phyloP scores from a whole-genome alignment of 2,888 invertebrate genomes.

The Amiota communis region DNA sequence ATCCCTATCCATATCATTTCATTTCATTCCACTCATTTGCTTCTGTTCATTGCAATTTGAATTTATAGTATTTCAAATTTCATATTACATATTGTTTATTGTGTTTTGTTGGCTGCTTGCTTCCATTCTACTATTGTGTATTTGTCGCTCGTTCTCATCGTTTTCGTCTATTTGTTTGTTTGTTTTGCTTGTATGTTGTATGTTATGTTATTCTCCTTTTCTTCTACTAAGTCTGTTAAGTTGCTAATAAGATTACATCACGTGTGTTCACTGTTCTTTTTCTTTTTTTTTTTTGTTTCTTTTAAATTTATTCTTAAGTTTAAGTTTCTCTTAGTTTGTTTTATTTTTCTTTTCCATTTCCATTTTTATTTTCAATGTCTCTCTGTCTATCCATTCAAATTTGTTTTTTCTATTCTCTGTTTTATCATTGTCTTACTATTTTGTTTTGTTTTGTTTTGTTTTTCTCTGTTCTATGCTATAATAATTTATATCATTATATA shows the following conservation, averaged over 20 bases:
- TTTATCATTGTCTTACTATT: no score
- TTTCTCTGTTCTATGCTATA: neutral
- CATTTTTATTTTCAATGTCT: neutral
- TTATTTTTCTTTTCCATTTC: neutral
- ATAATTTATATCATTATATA: neutral
- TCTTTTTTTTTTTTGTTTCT: no score
- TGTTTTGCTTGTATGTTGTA: conserved; percentile 14
- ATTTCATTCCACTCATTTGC: neutral
- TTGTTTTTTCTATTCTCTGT: no score
- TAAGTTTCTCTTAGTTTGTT: neutral
- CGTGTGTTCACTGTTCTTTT: conserved; percentile 64
- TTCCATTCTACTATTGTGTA: no score
- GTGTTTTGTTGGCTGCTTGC: no score
- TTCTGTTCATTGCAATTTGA: no score
- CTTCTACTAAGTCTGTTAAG: neutral
- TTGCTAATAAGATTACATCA: conserved; percentile 63
- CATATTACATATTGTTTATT: no score
- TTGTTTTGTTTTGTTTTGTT: no score
- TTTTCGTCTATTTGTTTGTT: conserved; percentile 20
- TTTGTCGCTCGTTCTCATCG: no score
- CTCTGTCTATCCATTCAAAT: neutral
- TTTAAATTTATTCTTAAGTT: no score
- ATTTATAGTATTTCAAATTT: no score
- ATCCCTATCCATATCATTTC: neutral
- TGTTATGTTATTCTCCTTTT: conserved; percentile 17